Evolutionary conservation across 2,113 vertebrate species (phyloP), one percentile per base, ranked within the genome.

Genomic region (Lasiurus borealis): DNA sequence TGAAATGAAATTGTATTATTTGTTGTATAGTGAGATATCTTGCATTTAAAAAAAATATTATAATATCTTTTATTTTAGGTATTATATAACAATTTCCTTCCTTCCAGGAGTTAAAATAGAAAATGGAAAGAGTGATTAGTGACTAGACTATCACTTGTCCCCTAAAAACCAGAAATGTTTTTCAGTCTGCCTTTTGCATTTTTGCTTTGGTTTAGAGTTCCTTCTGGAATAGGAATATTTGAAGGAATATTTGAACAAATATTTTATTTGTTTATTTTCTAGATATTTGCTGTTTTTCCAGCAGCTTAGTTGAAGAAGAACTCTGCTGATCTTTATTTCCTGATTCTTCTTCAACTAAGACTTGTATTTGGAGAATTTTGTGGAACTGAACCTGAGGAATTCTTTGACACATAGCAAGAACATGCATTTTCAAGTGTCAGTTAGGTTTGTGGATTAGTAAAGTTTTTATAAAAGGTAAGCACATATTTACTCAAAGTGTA

Each of bases 261-360:
- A 59, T 92, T 92, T 76, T 90, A 64, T 85, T 95, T n/a, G 1
- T 94, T 90, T 78, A 21, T 72, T 93, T 88, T 95, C 50, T 84
- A 87, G 89, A 80, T 93, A 10, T 59, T 59, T 54, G 46, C 71
- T 83, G 3, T 78, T 91, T 77, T 25, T 87, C 34, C n/a, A 84
- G 71, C 2, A 59, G 5, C 54, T 88, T 29, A 78, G 25, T 40
- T 85, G 72, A 91, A 59, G 36, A 34, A 87, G 54, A 80, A 36
- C 11, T 86, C 66, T 44, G 21, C 7, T n/a, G 3, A 21, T 77
- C 18, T 86, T 54, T 62, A 0, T 31, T 77, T 68, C 15, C 93
- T 86, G 23, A 77, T 57, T 85, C 27, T 10, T 94, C 78, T 71
- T 92, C 54, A 66, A 2, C 44, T 44, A 88, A 34, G 25, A 66